Conservation (phyloP, 2,888 invertebrate species). For the Incurvaria masculella region DNA sequence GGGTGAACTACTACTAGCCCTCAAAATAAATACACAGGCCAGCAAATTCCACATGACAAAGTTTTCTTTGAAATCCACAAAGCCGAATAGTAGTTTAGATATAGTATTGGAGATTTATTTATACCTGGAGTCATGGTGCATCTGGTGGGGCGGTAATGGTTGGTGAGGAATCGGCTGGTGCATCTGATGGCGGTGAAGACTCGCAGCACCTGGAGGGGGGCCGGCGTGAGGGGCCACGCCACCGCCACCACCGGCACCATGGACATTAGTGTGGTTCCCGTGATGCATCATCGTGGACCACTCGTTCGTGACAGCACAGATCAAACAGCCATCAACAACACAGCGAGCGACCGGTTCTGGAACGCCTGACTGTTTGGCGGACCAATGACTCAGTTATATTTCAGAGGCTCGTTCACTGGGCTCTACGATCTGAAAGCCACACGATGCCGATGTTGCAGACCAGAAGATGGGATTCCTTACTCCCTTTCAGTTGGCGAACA, state of each 20-base stretch:
- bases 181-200: constrained; percentile 16
- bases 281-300: constrained; percentile 55
- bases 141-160: constrained; percentile 63
- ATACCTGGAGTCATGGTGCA: constrained; percentile 63
- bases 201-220: constrained; percentile 43
- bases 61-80: no score
- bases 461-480: constrained; percentile 42
- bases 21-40: no score
- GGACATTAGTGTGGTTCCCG: constrained; percentile 41
- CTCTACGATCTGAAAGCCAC: constrained; percentile 35
- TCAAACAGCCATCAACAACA: constrained; percentile 32
- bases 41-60: no score
- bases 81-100: no score
- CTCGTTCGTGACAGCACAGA: constrained; percentile 27
- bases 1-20: no score
- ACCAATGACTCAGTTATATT: no score
- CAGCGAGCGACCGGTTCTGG: constrained; percentile 21
- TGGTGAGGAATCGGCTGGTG: constrained; percentile 54
- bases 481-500: constrained; percentile 65
- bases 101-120: constrained; percentile 44
- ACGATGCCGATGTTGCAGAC: no score
- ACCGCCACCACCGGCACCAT: constrained; percentile 53
- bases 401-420: constrained; percentile 26
- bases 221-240: constrained; percentile 49
- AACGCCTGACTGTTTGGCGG: no score